Conservation (phyloP, 2,888 invertebrate genomes). For the Malthinus seriepunctatus region DNA sequence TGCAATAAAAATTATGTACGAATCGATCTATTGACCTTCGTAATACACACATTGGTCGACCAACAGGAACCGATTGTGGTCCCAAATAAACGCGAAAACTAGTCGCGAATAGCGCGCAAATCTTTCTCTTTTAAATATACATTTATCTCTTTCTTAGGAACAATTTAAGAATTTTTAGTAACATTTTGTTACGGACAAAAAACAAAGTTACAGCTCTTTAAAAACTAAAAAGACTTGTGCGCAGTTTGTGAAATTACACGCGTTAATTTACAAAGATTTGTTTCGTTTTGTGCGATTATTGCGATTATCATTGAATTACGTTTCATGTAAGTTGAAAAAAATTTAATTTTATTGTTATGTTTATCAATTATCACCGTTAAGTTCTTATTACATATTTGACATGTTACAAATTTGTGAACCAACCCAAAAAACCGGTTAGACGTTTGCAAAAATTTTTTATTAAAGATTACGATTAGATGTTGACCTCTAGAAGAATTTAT, state of each 20-base stretch:
- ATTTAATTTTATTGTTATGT: no score
- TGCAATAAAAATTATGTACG: conserved; percentile 12
- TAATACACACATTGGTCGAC: conserved; percentile 12
- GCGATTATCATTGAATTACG: not conserved
- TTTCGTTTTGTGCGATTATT: conserved; percentile 1
- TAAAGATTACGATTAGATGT: conserved; percentile 2
- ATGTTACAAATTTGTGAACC: not conserved
- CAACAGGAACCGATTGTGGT: conserved; percentile 23
- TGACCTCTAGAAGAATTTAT: not conserved
- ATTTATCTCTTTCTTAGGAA: not conserved
- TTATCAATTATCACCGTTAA: no score
- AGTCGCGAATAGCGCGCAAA: conserved; percentile 18
- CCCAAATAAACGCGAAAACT: conserved; percentile 23
- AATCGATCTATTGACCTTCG: conserved; percentile 19
- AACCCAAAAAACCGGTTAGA: conserved; percentile 2
- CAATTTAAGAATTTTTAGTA: not conserved
- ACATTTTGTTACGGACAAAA: not conserved
- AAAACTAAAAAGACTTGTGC: no score
- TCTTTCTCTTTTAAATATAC: conserved; percentile 10
- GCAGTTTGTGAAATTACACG: not conserved
- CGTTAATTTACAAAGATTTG: conserved; percentile 1
- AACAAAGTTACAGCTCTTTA: not conserved
- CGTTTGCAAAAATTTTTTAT: not conserved
- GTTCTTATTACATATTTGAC: no score
- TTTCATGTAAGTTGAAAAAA: not conserved